These are phyloP conservation scores for Pristionchus fissidentatus DNA, from an alignment of 2,888 invertebrate species.

Conservation along the genomic window DNA sequence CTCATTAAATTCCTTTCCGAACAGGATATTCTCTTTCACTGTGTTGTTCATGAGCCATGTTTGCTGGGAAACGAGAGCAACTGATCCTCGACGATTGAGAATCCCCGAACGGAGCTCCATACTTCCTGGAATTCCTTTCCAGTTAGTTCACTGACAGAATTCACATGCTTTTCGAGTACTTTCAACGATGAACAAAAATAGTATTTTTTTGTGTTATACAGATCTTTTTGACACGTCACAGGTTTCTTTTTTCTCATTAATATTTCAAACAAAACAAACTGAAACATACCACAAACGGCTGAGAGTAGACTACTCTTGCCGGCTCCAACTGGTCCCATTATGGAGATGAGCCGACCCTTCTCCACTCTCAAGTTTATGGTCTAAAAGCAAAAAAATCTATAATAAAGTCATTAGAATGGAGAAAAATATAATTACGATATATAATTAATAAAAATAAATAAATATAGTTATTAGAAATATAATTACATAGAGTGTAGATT, in stretches of 20 bases:
- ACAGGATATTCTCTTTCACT: slow-evolving; percentile 91
- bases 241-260: not conserved
- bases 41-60: slow-evolving; percentile 99
- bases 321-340: slow-evolving; percentile 54
- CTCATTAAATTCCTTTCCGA: slow-evolving; percentile 85
- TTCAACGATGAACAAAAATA: too few species aligned
- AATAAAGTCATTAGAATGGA: not conserved
- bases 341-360: not conserved
- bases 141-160: too few species aligned
- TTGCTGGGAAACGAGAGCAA: slow-evolving; percentile 91
- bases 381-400: not conserved
- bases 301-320: slow-evolving; percentile 62
- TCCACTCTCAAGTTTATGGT: not conserved
- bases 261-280: not conserved
- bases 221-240: not conserved
- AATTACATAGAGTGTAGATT: not conserved
- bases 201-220: not conserved
- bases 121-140: slow-evolving; percentile 77
- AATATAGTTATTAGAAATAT: too few species aligned
- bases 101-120: not conserved
- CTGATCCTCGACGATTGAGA: not conserved
- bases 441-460: too few species aligned
- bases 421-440: not conserved
- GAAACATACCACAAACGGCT: slow-evolving; percentile 54
- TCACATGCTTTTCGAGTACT: too few species aligned